Evolutionary conservation across 2,113 vertebrate species (phyloP), one percentile per base, ranked within the genome.

Genomic region (Neolamprologus fasciatus): DNA sequence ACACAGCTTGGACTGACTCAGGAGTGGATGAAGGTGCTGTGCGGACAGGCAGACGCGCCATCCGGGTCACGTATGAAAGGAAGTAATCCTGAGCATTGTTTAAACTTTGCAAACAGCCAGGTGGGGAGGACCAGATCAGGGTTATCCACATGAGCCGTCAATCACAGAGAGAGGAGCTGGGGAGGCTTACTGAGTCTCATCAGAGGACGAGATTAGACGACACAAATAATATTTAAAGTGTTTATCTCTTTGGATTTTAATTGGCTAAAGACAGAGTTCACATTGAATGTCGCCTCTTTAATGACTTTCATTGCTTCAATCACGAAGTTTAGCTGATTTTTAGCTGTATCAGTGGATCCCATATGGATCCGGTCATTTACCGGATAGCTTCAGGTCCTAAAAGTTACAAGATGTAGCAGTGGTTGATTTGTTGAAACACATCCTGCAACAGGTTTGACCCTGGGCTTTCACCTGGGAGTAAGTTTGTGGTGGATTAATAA

Each of bases 1-100:
- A 94, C 94, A 73, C 90, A 95, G 95, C 94, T 93, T 91, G 92
- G 81, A 91, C 83, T 45, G 89, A 93, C 91, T 92, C 90, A 45
- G 90, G 88, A 87, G 47, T 71, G 85, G 92, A 92, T 86, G 86
- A 89, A 89, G 91, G 94, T 93, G 92, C 86, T 81, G 91, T 54
- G 81, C 76, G 87, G 90, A 90, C 84, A 35, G 89, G 80, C 86
- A 80, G 83, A 80, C 55, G 2, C 5, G 17, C 17, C 10, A 45
- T 78, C 81, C 3, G 81, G 92, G 93, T 92, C 93, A 90, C 86
- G 86, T 82, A 85, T 86, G 91, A 91, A 85, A 89, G 86, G 87
- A 88, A 91, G 82, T 76, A 40, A 91, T 89, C 89, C 88, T 3
- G 4, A 35, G 85, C 35, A 21, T 83, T 94, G 90, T 93, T 94